Base-by-base conservation (phyloP, 2,797 vertebrate genomes). In the Antennarius maculatus region DNA sequence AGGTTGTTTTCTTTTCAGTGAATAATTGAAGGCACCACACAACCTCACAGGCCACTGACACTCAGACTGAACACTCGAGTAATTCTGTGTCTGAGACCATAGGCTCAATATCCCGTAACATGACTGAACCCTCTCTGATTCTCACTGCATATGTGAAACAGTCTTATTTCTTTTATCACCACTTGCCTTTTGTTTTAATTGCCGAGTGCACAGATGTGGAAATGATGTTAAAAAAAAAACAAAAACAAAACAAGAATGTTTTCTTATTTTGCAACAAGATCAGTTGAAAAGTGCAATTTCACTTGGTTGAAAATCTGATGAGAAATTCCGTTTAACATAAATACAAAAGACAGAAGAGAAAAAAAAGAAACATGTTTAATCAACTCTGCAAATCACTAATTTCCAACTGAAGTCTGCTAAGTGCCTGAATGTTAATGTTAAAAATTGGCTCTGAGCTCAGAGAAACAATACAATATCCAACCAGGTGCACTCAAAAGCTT, bases 11-110 rank as follows among this genome's bases (percentile, higher is more conserved):
- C 61, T 80, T 43, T 76, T 85, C 64, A 56, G 79, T 88, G 69
- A 88, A 89, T 86, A 86, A 88, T 82, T 88, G 80, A 91, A 86
- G 53, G 69, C 71, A 74, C 51, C 61, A 77, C 82, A 79, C 81
- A 85, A 75, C 66, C 79, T 81, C 69, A 71, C 58, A 81, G 69
- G 73, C 58, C 64, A 52, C 60, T 51, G 61, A 78, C 74, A 86
- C 77, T 67, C 73, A 79, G 45, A 56, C 54, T 66, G 55, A 84
- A 87, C 61, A 73, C 77, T 71, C 77, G 77, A 81, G 61, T 57
- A 37, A 53, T 42, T 82, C 61, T 74, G 15, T 23, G 46, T 6
- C 34, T 31, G 18, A 76, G 67, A 54, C 58, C 52, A 41, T 41
- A n/a, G 41, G 11, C 61, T 65, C 63, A 58, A 66, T 58, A 64